phyloP scores from a whole-genome alignment of 2,113 vertebrate species.

The Lepisosteus oculatus region DNA sequence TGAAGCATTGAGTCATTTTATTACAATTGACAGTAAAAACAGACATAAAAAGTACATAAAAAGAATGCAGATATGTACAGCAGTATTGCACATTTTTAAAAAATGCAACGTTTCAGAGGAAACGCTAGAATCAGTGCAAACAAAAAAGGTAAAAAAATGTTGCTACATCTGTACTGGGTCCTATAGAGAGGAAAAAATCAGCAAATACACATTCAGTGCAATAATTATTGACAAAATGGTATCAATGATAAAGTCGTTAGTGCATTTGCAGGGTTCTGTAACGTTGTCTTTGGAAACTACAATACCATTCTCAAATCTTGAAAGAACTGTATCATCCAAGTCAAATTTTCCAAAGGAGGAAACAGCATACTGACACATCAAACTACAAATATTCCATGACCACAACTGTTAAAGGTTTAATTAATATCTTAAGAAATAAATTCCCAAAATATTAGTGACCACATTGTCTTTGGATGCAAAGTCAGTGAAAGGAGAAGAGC shows the following conservation, averaged over 20 bases:
- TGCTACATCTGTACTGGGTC: slow-evolving; percentile 92
- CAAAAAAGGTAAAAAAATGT: slow-evolving; percentile 53
- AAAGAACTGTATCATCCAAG: no score
- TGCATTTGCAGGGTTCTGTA: slow-evolving; percentile 31
- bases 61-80: slow-evolving; percentile 73
- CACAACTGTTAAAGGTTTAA: no score
- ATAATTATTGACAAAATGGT: slow-evolving; percentile 39
- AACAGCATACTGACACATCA: no score
- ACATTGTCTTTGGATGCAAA: slow-evolving; percentile 5
- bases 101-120: slow-evolving; percentile 79
- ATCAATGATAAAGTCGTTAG: slow-evolving; percentile 48
- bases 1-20: no score
- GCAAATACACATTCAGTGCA: slow-evolving; percentile 50
- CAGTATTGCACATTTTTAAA: slow-evolving; percentile 80
- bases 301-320: no score
- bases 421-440: no score
- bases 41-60: background rate
- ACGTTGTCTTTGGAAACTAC: slow-evolving; percentile 10
- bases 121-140: slow-evolving; percentile 69
- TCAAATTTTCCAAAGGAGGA: no score
- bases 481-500: no score
- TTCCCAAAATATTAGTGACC: background rate
- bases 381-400: no score
- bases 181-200: slow-evolving; percentile 59
- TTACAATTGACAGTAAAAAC: no score